Evolutionary conservation across 2,888 invertebrate genomes (phyloP).

Genomic region (Copidosoma aretas): DNA sequence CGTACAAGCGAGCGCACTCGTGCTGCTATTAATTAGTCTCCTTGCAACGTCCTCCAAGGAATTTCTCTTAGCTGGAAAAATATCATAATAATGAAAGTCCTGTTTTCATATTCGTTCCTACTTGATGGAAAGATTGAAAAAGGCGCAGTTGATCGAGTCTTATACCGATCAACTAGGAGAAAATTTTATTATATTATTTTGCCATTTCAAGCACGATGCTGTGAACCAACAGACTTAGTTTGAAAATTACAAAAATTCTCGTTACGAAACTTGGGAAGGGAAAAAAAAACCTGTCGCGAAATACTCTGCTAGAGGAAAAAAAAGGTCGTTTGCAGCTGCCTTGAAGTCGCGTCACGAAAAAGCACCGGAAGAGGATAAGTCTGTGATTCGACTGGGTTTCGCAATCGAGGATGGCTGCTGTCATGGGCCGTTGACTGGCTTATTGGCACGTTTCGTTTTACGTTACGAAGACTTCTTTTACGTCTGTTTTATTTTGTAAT

Average conservation of each 20-base stretch:
- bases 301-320: not conserved
- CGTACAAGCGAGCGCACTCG: not conserved
- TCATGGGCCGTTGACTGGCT: slow-evolving; percentile 45
- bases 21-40: slow-evolving; percentile 8
- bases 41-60: slow-evolving; percentile 4
- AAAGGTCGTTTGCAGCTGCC: slow-evolving; percentile 28
- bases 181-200: no score
- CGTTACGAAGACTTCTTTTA: slow-evolving; percentile 2
- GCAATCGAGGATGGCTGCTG: slow-evolving; percentile 41
- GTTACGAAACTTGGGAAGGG: not conserved
- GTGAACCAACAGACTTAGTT: no score
- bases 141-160: no score
- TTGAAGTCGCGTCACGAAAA: not conserved
- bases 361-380: slow-evolving; percentile 55
- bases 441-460: slow-evolving; percentile 37
- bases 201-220: no score
- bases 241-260: not conserved
- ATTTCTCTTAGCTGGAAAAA: not conserved
- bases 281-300: not conserved
- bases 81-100: no score
- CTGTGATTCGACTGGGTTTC: slow-evolving; percentile 24
- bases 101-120: no score
- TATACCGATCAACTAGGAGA: no score
- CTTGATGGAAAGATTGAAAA: no score
- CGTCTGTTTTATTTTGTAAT: not conserved